Conservation (phyloP, 2,888 invertebrate genomes). For the Nebria salina region DNA sequence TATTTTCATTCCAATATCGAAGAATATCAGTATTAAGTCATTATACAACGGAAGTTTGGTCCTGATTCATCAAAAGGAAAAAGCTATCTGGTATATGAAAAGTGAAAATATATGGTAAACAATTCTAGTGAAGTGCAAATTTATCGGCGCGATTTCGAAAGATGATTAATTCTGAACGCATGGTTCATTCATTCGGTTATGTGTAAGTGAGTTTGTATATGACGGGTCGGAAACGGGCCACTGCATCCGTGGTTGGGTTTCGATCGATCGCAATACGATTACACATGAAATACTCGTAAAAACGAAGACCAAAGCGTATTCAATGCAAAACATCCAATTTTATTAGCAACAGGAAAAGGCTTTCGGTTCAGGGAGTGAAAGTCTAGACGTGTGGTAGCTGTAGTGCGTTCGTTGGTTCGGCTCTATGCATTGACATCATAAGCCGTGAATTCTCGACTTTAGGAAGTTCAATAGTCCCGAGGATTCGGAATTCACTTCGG, state of each 20-base stretch:
- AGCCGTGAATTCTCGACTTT: conserved; percentile 43
- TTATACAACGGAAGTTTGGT: background rate
- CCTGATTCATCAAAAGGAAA: background rate
- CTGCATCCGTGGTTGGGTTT: background rate
- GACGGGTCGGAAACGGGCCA: background rate
- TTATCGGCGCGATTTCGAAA: background rate
- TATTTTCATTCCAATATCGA: background rate
- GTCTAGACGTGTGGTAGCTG: background rate
- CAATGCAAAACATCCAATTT: conserved; percentile 45
- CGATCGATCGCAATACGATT: conserved; percentile 34
- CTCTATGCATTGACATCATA: conserved; percentile 40
- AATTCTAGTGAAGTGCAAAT: background rate
- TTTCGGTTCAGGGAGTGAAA: conserved; percentile 16
- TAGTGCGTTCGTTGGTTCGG: background rate
- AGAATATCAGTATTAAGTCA: background rate
- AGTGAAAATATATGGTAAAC: background rate
- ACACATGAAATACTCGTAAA: conserved; percentile 43
- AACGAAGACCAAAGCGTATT: conserved; percentile 34
- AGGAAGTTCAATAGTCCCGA: conserved; percentile 36
- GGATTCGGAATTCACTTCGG: conserved; percentile 40
- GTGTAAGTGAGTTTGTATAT: background rate
- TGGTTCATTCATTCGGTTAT: conserved; percentile 6
- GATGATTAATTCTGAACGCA: conserved; percentile 9
- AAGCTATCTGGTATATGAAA: background rate
- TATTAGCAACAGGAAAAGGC: conserved; percentile 40